Base-by-base conservation (phyloP, 2,113 vertebrate genomes). In the Poecilia latipinna region DNA sequence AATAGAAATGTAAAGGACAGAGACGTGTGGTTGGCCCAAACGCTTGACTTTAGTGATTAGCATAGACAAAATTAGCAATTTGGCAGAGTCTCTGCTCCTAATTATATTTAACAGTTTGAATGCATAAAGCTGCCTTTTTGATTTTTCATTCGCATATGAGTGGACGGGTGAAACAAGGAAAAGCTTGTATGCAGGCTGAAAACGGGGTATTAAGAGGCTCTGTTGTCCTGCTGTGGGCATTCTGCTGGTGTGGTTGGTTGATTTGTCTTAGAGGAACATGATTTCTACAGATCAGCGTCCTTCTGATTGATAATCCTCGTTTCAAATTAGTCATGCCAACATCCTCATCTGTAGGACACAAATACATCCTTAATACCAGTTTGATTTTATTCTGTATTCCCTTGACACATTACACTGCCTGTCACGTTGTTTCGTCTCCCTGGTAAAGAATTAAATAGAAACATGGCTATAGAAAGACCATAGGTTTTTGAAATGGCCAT, bases 1-100 rank as follows among this genome's bases (percentile, higher is more conserved):
- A 84, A 79, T 68, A 69, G 63, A 75, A 75, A 77, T 75, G 74
- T 77, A 68, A 78, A 70, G 74, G 10, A 31, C 68, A 54, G 15
- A 32, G 13, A 28, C 54, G n/a, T 51, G 51, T 72, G 17, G 42
- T 64, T 75, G 39, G 65, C 42, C 17, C 60, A 28, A 44, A 10
- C 51, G 24, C 31, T 33, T 61, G 42, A 66, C 7, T 48, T 26
- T 15, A 48, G 11, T 44, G 12, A 69, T 39, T 32, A 65, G 24
- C 35, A 72, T 28, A 71, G n/a, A 67, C 39, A n/a, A 4, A 64
- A 65, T 26, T 42, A 67, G 0, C 12, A 44, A 37, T 71, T 73
- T 64, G 63, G 61, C 48, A 39, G 64, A 73, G 37, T 73, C 13
- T 1, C n/a, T 44, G 28, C 42, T 42, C 22, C 48, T 62, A 8